Evolutionary conservation across 2,113 vertebrate genomes (phyloP).

Genomic region (Ploceus nigricollis): DNA sequence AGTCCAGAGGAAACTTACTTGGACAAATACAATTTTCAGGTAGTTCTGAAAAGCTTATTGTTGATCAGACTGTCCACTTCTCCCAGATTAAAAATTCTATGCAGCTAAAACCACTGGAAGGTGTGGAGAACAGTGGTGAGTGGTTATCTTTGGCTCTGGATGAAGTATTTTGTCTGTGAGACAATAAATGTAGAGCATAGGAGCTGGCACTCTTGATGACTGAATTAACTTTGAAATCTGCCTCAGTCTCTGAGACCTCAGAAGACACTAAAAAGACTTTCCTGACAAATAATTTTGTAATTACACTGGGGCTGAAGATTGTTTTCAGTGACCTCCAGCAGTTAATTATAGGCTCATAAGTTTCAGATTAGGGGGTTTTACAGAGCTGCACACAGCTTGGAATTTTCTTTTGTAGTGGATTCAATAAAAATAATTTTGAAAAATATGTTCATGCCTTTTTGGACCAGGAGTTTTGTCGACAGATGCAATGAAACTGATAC

Average conservation of each 20-base stretch:
- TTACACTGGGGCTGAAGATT: background rate
- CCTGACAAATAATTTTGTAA: background rate
- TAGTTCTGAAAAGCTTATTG: background rate
- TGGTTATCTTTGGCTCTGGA: background rate
- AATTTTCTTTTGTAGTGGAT: background rate
- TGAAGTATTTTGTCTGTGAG: background rate
- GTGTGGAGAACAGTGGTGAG: background rate
- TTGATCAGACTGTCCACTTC: background rate
- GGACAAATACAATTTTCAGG: background rate
- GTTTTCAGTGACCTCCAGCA: background rate
- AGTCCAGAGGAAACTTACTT: background rate
- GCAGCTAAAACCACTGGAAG: background rate
- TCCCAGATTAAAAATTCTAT: background rate
- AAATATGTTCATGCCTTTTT: background rate
- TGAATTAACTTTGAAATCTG: background rate
- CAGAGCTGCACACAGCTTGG: background rate
- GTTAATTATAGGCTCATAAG: background rate
- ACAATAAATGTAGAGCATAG: background rate
- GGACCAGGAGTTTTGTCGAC: background rate
- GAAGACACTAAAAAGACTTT: background rate
- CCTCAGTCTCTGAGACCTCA: background rate
- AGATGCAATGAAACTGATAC: background rate
- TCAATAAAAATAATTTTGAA: background rate
- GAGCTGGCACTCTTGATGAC: background rate
- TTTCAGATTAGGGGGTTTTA: background rate